These are phyloP conservation scores for Spilarctia lutea DNA, from an alignment of 2,888 invertebrate species.

Conservation along the genomic window DNA sequence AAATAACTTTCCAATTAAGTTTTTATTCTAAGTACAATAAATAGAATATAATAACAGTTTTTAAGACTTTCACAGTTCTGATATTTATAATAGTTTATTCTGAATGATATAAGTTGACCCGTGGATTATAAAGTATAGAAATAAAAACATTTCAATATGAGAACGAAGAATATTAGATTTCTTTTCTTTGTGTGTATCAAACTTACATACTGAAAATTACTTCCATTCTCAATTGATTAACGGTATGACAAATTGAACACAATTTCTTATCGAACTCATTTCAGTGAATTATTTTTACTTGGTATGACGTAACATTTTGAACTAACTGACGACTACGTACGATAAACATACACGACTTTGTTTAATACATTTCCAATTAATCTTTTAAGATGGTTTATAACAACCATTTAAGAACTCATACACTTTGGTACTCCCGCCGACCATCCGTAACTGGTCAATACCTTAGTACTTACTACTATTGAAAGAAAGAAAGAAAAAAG, in stretches of 20 bases:
- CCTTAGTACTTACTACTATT: too few species aligned
- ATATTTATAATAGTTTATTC: not conserved
- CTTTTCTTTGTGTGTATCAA: constrained; percentile 2
- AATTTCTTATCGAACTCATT: constrained; percentile 39
- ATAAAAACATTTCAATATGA: not conserved
- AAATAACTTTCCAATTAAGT: too few species aligned
- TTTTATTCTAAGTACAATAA: not conserved
- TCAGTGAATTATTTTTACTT: constrained; percentile 30
- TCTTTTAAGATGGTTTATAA: not conserved
- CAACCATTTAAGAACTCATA: not conserved
- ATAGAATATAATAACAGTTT: not conserved
- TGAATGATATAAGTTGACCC: too few species aligned
- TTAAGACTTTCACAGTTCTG: not conserved
- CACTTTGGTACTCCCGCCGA: too few species aligned
- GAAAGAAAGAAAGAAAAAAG: too few species aligned
- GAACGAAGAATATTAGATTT: not conserved
- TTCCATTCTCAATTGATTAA: constrained; percentile 36
- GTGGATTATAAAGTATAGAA: not conserved
- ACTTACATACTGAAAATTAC: constrained; percentile 25
- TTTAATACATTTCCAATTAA: not conserved
- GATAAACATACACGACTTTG: not conserved
- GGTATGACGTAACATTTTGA: constrained; percentile 18
- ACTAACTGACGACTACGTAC: not conserved
- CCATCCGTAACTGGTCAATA: too few species aligned
- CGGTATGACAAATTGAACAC: constrained; percentile 33